Base-by-base conservation (phyloP, 2,888 invertebrate genomes). In the Anticlea derivata region DNA sequence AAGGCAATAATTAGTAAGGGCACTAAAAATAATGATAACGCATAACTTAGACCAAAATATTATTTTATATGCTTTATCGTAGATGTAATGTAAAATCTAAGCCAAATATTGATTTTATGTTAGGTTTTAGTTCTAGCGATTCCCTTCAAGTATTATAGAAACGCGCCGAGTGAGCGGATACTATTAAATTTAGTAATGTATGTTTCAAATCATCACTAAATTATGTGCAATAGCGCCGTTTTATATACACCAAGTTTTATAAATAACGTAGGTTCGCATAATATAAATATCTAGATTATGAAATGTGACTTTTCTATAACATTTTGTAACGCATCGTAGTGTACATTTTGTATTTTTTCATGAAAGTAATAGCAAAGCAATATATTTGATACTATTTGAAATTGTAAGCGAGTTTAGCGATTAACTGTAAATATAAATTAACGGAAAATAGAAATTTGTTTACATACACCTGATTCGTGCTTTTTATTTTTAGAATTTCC, bases 11-110 rank as follows among this genome's bases (percentile, higher is more conserved):
- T 73, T 89, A 89, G 38, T 86, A 85, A 86, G 84, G 57, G 79
- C 89, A 89, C 90, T 86, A 88, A 89, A 86, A 78, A 74, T 81
- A 83, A 81, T 79, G 82, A 70, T 83, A 83, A 78, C 76, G 81
- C 84, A 84, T 89, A 88, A 89, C 86, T 82, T 89, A 90, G 90
- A 90, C 90, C 90, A 90, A 90, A 90, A 85, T 89, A 87, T 88
- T 83, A 88, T 78, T 82, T 82, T 86, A 85, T 78, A 79, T 88
- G 88, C 89, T 90, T 90, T 89, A 86, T 86, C 66, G 72, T 90
- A 90, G 88, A 73, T 80, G 63, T 88, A 90, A 85, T 89, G 58
- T 89, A 87, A 80, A 87, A 83, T 86, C 80, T 90, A 90, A 89
- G 90, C 90, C 90, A 90, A 90, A 90, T 87, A 90, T 90, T 89